Evolutionary conservation across 1,140 invertebrate species (phyloP), one percentile per base, ranked within the genome.

Genomic region (Drosophila melanica): DNA sequence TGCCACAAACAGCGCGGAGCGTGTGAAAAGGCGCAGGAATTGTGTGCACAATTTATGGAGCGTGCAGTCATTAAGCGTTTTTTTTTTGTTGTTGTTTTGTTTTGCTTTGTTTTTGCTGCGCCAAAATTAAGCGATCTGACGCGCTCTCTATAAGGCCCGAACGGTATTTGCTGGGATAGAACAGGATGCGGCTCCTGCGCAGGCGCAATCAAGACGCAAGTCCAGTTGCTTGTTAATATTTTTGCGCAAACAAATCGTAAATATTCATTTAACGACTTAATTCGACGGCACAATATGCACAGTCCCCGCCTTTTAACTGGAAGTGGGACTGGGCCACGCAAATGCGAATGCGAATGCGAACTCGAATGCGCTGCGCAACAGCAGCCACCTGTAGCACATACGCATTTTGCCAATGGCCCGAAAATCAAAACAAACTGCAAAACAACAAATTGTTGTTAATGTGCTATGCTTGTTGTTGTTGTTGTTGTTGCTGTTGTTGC

Each of bases 211-310:
- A 86, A 65, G 66, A 37, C 44, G 47, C 48, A 64, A 71, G 14
- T 66, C 14, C 20, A 18, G 42, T 66, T 57, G 64, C 42, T 37
- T 41, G 71, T 75, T 75, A 68, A 82, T 82, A 77, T 60, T 78
- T 82, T 82, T 82, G 79, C 71, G 60, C 79, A 89, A 89, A 89
- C 84, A 89, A 87, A 87, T 87, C 84, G 77, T 87, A 87, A 87
- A 87, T 89, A 82, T 87, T 89, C 60, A 87, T 87, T 89, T 87
- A 64, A 89, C 66, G 84, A 89, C 85, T 89, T 89, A 89, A 89
- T 89, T 82, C 84, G 82, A 82, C 78, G 69, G 60, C 81, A 47
- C 77, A 35, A 35, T 35, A 35, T 35, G 33, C 20, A 23, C 20
- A 23, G 20, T 51, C 0, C 27, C 5, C 9, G 12, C 12, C 33